phyloP scores from a whole-genome alignment of 1,140 invertebrate species.

The Drosophila seguyi region DNA sequence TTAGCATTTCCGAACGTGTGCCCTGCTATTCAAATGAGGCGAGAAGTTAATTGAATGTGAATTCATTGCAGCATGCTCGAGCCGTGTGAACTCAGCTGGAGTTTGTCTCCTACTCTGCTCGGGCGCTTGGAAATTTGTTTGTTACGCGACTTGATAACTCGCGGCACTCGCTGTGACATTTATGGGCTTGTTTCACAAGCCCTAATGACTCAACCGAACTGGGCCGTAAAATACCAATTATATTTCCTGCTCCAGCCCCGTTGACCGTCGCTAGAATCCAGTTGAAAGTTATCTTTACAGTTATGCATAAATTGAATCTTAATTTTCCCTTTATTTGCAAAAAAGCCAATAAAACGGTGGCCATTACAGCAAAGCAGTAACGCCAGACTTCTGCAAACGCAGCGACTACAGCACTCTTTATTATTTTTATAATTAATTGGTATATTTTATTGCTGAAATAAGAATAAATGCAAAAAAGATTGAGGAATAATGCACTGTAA shows the following conservation, averaged over 20 bases:
- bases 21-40: conserved; percentile 52
- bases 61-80: conserved; percentile 45
- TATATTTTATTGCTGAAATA: conserved; percentile 20
- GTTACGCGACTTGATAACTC: conserved; percentile 32
- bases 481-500: neutral
- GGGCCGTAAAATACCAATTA: conserved; percentile 16
- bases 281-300: conserved; percentile 40
- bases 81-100: conserved; percentile 49
- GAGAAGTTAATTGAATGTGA: conserved; percentile 50
- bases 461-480: neutral
- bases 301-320: conserved; percentile 27
- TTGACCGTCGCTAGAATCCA: conserved; percentile 31
- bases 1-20: conserved; percentile 52
- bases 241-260: conserved; percentile 22
- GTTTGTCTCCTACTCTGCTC: conserved; percentile 30
- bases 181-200: conserved; percentile 42
- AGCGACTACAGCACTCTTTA: neutral
- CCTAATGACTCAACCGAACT: conserved; percentile 40
- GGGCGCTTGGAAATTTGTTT: conserved; percentile 26
- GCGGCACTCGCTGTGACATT: conserved; percentile 36
- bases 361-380: neutral
- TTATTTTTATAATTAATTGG: conserved; percentile 19
- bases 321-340: conserved; percentile 42
- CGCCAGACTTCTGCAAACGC: conserved; percentile 3
- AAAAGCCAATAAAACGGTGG: conserved; percentile 25